Percentiles rank a stretch among this genome's conserved stretches.
phyloP scores from a whole-genome alignment of 2,888 invertebrate species.

The Eristalinus aeneus region DNA sequence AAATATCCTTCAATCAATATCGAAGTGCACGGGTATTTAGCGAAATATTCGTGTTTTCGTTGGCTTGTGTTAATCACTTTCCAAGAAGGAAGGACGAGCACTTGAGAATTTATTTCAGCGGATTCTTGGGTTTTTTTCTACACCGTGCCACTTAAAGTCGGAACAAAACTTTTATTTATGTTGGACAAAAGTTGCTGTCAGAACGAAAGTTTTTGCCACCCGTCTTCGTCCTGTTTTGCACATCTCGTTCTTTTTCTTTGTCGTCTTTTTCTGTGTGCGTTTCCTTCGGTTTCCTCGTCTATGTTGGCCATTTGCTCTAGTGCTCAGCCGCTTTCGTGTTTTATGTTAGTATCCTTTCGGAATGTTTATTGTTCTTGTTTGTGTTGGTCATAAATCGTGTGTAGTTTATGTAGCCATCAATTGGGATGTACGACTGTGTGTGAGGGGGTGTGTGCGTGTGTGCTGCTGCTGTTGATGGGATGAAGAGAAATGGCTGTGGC shows the following conservation, averaged over 20 bases:
- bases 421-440: constrained; percentile 18
- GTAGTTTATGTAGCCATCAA: constrained; percentile 76
- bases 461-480: constrained; percentile 12
- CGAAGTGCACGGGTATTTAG: constrained; percentile 63
- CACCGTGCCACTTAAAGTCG: constrained; percentile 74
- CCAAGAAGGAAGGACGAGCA: constrained; percentile 19
- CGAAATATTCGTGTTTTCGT: constrained; percentile 22
- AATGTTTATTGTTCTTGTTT: constrained; percentile 72
- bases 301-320: constrained; percentile 71
- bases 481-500: constrained; percentile 52
- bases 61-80: constrained; percentile 27
- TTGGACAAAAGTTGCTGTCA: constrained; percentile 78
- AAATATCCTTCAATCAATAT: constrained; percentile 67
- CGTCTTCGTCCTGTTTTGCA: constrained; percentile 72
- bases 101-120: constrained; percentile 46
- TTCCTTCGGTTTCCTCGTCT: constrained; percentile 64
- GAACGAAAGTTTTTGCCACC: constrained; percentile 77
- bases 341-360: constrained; percentile 70
- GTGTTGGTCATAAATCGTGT: constrained; percentile 80
- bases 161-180: constrained; percentile 81
- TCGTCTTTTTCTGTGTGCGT: constrained; percentile 68
- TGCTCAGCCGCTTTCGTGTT: constrained; percentile 72
- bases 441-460: constrained; percentile 33
- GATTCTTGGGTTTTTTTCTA: constrained; percentile 39
- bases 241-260: constrained; percentile 70